phyloP scores from a whole-genome alignment of 2,888 invertebrate species.

The Cetonia aurata region DNA sequence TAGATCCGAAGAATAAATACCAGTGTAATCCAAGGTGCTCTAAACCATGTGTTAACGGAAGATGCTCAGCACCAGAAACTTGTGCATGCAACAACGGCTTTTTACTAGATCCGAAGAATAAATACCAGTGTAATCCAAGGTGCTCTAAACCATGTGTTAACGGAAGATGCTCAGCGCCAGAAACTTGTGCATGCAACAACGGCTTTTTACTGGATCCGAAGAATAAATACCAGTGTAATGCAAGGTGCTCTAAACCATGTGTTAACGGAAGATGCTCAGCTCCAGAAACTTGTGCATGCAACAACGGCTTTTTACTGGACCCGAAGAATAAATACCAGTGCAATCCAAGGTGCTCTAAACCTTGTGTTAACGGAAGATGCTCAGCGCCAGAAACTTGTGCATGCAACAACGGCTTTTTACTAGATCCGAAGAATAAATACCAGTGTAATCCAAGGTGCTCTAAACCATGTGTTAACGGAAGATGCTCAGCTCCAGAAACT shows the following conservation, averaged over 20 bases:
- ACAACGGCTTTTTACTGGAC: constrained; percentile 49
- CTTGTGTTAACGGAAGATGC: constrained; percentile 53
- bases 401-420: constrained; percentile 42
- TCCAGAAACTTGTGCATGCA: constrained; percentile 41
- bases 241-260: constrained; percentile 61
- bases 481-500: constrained; percentile 57
- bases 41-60: constrained; percentile 46
- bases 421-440: constrained; percentile 56
- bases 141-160: constrained; percentile 49
- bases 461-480: constrained; percentile 64
- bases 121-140: constrained; percentile 46
- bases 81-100: constrained; percentile 49
- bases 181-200: constrained; percentile 54
- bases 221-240: constrained; percentile 46
- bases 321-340: constrained; percentile 52
- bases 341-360: constrained; percentile 49
- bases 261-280: constrained; percentile 54
- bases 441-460: constrained; percentile 55
- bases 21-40: constrained; percentile 48
- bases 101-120: constrained; percentile 37
- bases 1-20: constrained; percentile 39
- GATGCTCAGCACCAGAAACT: constrained; percentile 45
- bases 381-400: constrained; percentile 49
- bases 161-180: constrained; percentile 57
- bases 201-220: constrained; percentile 49